Evolutionary conservation across 2,113 vertebrate genomes (phyloP).

Genomic region (Esox niger): DNA sequence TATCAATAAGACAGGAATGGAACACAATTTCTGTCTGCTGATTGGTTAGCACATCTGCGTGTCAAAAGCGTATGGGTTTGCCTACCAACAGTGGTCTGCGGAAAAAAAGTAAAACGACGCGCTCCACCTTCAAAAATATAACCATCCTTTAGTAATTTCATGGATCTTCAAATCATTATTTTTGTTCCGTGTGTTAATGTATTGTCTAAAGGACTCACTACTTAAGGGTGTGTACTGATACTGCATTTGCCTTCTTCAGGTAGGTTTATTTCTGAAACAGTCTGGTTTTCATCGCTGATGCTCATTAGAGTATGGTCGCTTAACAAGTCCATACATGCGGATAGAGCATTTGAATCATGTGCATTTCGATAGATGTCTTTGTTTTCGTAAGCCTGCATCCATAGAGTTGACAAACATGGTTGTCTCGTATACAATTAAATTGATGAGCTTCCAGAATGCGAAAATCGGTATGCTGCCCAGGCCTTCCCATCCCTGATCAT

Average conservation of each 20-base stretch:
- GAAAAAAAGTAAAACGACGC: conserved; percentile 39
- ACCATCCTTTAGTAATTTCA: conserved; percentile 31
- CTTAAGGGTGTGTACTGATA: conserved; percentile 37
- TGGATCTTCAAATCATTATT: conserved; percentile 44
- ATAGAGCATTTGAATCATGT: too few relatives aligned
- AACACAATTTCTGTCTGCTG: not conserved
- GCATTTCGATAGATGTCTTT: too few relatives aligned
- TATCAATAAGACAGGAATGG: not conserved
- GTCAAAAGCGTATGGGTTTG: conserved; percentile 24
- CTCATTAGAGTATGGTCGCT: too few relatives aligned
- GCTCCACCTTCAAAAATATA: conserved; percentile 44
- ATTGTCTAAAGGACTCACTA: conserved; percentile 16
- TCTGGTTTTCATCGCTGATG: too few relatives aligned
- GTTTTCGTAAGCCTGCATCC: too few relatives aligned
- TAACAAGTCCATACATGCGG: too few relatives aligned
- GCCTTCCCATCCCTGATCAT: not conserved
- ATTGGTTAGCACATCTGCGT: conserved; percentile 51
- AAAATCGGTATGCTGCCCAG: too few relatives aligned
- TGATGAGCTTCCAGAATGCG: too few relatives aligned
- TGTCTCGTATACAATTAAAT: too few relatives aligned
- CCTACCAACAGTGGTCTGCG: conserved; percentile 23
- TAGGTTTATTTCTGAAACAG: conserved; percentile 27
- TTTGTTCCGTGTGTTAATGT: conserved; percentile 21
- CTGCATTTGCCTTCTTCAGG: conserved; percentile 33
- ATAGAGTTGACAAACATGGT: too few relatives aligned